Evolutionary conservation across 2,888 invertebrate species (phyloP).

Genomic region (Agriopis leucophaearia): DNA sequence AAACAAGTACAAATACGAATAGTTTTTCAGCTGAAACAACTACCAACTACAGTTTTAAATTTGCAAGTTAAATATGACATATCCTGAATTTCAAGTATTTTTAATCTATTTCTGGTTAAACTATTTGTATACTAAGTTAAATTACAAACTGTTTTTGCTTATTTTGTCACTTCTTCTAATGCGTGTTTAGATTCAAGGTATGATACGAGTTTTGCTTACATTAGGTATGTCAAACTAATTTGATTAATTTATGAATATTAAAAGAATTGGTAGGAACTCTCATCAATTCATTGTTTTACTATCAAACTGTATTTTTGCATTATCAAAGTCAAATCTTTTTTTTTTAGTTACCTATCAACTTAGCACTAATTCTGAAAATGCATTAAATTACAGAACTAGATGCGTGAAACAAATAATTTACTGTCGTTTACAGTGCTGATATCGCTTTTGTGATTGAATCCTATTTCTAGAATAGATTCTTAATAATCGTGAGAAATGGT

Average conservation of each 20-base stretch:
- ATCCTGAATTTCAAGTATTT: not conserved
- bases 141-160: too few species aligned
- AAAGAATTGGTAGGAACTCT: too few species aligned
- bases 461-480: conserved; percentile 43
- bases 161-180: not conserved
- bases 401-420: conserved; percentile 28
- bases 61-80: not conserved
- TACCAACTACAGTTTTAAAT: not conserved
- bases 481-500: conserved; percentile 53
- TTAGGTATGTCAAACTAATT: not conserved
- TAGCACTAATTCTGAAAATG: not conserved
- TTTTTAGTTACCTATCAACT: too few species aligned
- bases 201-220: not conserved
- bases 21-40: not conserved
- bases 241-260: too few species aligned
- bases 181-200: not conserved
- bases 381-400: conserved; percentile 22
- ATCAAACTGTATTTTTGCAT: too few species aligned
- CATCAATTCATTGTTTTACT: too few species aligned
- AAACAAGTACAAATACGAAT: not conserved
- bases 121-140: not conserved
- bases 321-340: too few species aligned
- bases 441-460: conserved; percentile 34
- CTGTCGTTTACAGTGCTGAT: conserved; percentile 3
- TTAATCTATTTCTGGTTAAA: not conserved